Conservation (phyloP, 2,113 vertebrate species). For the Scomber colias region DNA sequence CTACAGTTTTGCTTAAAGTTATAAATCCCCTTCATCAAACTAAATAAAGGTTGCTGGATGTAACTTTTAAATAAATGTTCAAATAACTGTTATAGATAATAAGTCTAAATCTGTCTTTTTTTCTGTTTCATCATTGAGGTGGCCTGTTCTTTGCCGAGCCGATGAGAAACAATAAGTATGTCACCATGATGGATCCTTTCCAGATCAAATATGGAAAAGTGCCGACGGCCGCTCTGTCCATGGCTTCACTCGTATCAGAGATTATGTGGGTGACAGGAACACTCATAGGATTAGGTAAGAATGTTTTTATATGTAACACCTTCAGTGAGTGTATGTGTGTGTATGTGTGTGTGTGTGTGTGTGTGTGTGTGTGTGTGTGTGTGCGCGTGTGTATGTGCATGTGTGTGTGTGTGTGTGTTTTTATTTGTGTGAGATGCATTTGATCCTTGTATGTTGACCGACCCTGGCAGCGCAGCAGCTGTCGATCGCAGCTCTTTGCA, state of each 20-base stretch:
- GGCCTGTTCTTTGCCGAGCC: conserved; percentile 79
- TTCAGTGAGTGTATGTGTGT: background rate
- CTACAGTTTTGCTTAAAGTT: too few species aligned
- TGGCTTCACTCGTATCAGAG: conserved; percentile 76
- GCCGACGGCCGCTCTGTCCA: conserved; percentile 60
- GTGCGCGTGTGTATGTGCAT: background rate
- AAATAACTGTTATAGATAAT: background rate
- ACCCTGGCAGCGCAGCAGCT: conserved; percentile 44
- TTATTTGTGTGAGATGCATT: conserved; percentile 28
- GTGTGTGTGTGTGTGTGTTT: conserved; percentile 10
- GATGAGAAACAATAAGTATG: conserved; percentile 76
- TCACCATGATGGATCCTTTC: conserved; percentile 81
- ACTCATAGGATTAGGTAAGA: conserved; percentile 87
- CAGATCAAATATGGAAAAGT: conserved; percentile 78
- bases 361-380: conserved; percentile 4
- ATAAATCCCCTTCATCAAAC: too few species aligned
- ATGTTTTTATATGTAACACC: conserved; percentile 25
- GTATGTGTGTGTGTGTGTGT: background rate
- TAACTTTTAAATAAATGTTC: background rate
- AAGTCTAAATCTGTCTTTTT: background rate
- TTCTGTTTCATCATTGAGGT: conserved; percentile 18
- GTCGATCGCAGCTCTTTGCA: conserved; percentile 26
- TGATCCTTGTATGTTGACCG: conserved; percentile 28
- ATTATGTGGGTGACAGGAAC: conserved; percentile 89
- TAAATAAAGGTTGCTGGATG: too few species aligned